Conservation (phyloP, 1,140 invertebrate genomes). For the Maconellicoccus hirsutus region DNA sequence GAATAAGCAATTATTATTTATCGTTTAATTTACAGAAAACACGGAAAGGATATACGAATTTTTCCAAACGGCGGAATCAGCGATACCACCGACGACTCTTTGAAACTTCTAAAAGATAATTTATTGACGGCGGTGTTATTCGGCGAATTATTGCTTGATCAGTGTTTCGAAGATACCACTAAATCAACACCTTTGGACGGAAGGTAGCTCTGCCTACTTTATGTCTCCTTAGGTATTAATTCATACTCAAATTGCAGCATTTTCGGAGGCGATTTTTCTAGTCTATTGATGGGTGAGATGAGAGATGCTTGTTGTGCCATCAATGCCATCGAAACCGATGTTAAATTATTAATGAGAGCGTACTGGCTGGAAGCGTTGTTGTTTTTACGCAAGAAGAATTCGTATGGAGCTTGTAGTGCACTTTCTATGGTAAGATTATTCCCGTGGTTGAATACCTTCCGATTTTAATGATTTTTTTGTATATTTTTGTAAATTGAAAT, state of each 20-base stretch:
- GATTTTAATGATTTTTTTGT: no score
- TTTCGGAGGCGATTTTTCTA: slow-evolving; percentile 30
- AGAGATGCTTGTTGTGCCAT: slow-evolving; percentile 15
- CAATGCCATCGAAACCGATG: slow-evolving; percentile 25
- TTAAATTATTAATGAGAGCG: slow-evolving; percentile 23
- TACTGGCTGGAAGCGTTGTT: slow-evolving; percentile 30
- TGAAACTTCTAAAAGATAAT: not conserved
- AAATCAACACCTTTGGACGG: not conserved
- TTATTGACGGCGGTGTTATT: slow-evolving; percentile 39
- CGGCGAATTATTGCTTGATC: slow-evolving; percentile 48
- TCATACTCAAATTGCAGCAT: slow-evolving; percentile 25
- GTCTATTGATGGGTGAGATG: slow-evolving; percentile 29
- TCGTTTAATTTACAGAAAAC: not conserved
- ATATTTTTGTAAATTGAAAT: no score
- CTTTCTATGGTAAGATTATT: not conserved
- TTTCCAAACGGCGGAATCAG: not conserved
- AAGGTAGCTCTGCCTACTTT: not conserved
- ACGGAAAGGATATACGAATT: not conserved
- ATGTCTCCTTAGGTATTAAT: not conserved
- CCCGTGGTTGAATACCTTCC: not conserved
- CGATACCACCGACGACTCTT: not conserved
- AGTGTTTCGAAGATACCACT: slow-evolving; percentile 38
- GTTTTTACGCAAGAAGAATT: slow-evolving; percentile 28
- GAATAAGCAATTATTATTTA: no score
- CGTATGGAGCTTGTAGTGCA: slow-evolving; percentile 24